Conservation (phyloP, 2,113 vertebrate genomes). For the Garra rufa region DNA sequence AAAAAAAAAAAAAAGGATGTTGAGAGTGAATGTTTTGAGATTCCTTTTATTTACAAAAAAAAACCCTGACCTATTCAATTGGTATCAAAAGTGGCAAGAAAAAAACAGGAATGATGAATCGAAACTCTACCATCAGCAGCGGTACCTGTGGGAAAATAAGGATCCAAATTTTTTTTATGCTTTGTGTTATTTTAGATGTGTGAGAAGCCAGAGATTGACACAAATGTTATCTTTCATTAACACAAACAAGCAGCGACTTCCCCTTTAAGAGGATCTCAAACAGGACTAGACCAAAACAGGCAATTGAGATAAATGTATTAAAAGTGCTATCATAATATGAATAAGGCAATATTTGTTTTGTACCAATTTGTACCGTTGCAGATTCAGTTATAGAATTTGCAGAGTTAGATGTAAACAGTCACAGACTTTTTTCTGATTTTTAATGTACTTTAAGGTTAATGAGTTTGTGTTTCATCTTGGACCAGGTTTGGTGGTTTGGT, state of each 20-base stretch:
- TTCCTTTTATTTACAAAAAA: not conserved
- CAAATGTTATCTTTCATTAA: conserved; percentile 16
- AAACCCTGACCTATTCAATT: not conserved
- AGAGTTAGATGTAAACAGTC: not conserved
- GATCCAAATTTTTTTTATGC: conserved; percentile 18
- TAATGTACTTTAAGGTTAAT: not conserved
- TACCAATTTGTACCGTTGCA: not conserved
- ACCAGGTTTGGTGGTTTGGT: not conserved
- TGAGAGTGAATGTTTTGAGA: not conserved
- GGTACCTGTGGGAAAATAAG: conserved; percentile 6
- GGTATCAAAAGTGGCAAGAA: not conserved
- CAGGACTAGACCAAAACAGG: not conserved
- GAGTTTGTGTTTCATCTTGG: not conserved
- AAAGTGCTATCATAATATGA: not conserved
- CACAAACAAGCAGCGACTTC: conserved; percentile 4
- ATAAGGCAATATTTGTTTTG: not conserved
- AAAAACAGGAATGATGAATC: not conserved
- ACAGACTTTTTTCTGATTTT: not conserved
- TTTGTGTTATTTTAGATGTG: conserved; percentile 5
- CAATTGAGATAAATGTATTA: not conserved
- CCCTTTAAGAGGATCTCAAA: not conserved
- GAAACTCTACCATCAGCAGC: not conserved
- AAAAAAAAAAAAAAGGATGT: not conserved
- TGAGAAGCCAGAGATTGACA: conserved; percentile 6
- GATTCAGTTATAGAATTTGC: not conserved